phyloP scores from a whole-genome alignment of 2,113 vertebrate species.

The Paramormyrops kingsleyae region DNA sequence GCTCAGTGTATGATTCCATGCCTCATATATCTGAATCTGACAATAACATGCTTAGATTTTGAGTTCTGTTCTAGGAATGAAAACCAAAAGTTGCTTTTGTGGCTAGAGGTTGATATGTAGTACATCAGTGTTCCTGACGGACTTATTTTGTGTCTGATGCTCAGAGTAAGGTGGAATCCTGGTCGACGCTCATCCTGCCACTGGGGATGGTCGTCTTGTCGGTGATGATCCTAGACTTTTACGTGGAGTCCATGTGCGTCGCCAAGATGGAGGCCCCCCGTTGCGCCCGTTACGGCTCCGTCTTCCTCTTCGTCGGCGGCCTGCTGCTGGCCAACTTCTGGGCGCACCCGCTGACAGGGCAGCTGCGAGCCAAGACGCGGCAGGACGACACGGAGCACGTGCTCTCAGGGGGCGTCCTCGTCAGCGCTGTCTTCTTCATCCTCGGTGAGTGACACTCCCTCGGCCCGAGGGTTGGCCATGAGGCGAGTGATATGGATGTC shows the following conservation, averaged over 20 bases:
- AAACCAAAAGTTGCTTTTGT: not conserved
- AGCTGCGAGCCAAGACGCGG: slow-evolving; percentile 77
- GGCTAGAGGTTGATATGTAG: not conserved
- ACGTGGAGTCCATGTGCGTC: slow-evolving; percentile 85
- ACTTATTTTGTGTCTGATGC: slow-evolving; percentile 26
- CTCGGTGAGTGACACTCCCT: slow-evolving; percentile 66
- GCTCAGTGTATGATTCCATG: not conserved
- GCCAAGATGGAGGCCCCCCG: slow-evolving; percentile 82
- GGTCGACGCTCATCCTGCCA: slow-evolving; percentile 82
- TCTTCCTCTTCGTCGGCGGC: slow-evolving; percentile 73
- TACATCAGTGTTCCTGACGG: too few relatives aligned
- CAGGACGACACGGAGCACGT: slow-evolving; percentile 85
- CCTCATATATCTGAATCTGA: not conserved
- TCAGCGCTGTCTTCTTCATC: slow-evolving; percentile 92
- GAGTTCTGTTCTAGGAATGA: not conserved
- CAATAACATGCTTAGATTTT: not conserved
- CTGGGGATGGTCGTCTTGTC: slow-evolving; percentile 83
- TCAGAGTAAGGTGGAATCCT: slow-evolving; percentile 95
- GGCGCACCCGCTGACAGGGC: slow-evolving; percentile 89
- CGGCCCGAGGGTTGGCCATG: not conserved
- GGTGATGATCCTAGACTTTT: slow-evolving; percentile 91
- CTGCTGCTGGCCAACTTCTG: slow-evolving; percentile 91
- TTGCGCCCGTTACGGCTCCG: slow-evolving; percentile 77
- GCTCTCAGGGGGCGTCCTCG: slow-evolving; percentile 89
- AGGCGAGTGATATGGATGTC: not conserved